Evolutionary conservation across 2,888 invertebrate genomes (phyloP), one percentile per base, ranked within the genome.

Genomic region (Drosophila austrosaltans): DNA sequence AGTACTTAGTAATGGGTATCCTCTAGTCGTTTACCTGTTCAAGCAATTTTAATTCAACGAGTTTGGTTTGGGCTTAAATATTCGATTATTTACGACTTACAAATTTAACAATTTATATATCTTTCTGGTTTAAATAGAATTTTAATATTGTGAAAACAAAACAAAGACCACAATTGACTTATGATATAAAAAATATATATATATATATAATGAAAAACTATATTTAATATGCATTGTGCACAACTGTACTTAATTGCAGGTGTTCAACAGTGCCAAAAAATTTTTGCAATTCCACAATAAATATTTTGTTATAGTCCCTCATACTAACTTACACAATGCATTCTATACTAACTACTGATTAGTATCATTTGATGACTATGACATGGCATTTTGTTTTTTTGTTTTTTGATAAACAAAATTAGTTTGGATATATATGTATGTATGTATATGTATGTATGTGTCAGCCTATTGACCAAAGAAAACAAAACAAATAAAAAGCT

Each of bases 221-320:
- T 2, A 42, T 20, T 22, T 8, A 48, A 48, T 48, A 22, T 10
- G 36, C 22, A 42, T 65, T 68, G 60, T 60, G 66, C 66, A 10
- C 70, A 56, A 76, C 75, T 76, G 76, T 78, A 75, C 66, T 48
- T 54, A 12, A 48, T 20, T 48, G 10, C 20, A 48, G 44, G 30
- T 20, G n/a, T 36, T 57, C 6, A 36, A 30, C 30, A 39, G 22
- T 25, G 20, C 53, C 16, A 16, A 69, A 79, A 66, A 70, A 53
- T 61, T 61, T 48, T 64, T 58, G 63, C 67, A 77, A 80, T 80
- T 80, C 69, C 58, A 48, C 81, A 77, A 75, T 80, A 75, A 77
- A 78, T 63, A 61, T 68, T 60, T 70, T 74, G 74, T 66, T 56
- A 77, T 73, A 2, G 8, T 7, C 48, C 10, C 22, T 30, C 6